These are phyloP conservation scores for Chamaetylas fuelleborni DNA, from an alignment of 2,113 vertebrate genomes.

Conservation along the genomic window DNA sequence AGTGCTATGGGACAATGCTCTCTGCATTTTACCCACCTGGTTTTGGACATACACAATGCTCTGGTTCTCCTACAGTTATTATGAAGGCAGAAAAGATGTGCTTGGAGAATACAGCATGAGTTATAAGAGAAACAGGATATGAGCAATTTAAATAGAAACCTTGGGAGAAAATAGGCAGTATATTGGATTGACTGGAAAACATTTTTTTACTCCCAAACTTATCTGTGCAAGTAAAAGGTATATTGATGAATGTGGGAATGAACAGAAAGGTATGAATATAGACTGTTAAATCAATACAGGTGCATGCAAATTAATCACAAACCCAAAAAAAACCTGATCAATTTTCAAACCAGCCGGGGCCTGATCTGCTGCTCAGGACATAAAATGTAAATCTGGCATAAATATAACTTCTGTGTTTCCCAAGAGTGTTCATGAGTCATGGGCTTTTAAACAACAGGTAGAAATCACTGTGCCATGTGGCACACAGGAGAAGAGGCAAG, in stretches of 20 bases:
- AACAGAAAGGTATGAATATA: neutral
- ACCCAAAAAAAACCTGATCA: neutral
- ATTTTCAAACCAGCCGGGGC: neutral
- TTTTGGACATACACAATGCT: neutral
- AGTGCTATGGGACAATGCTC: neutral
- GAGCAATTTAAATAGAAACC: neutral
- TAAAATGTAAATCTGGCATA: neutral
- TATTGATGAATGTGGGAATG: neutral
- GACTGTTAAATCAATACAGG: neutral
- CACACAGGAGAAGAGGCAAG: neutral
- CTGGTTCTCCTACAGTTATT: neutral
- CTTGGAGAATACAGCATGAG: neutral
- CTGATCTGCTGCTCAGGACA: neutral
- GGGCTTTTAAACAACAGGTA: neutral
- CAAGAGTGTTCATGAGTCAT: neutral
- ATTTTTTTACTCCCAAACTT: neutral
- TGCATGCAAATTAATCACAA: neutral
- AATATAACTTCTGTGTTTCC: neutral
- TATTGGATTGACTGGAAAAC: neutral
- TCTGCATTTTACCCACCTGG: constrained; percentile 19
- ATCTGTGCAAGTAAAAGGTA: neutral
- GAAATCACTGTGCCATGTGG: neutral
- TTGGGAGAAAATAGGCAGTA: neutral
- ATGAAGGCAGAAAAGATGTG: neutral
- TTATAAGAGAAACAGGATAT: neutral